These are phyloP conservation scores for Aurelia aurita DNA, from an alignment of 30 jellyfish, hydroid and myxozoan genomes.

Conservation along the genomic window DNA sequence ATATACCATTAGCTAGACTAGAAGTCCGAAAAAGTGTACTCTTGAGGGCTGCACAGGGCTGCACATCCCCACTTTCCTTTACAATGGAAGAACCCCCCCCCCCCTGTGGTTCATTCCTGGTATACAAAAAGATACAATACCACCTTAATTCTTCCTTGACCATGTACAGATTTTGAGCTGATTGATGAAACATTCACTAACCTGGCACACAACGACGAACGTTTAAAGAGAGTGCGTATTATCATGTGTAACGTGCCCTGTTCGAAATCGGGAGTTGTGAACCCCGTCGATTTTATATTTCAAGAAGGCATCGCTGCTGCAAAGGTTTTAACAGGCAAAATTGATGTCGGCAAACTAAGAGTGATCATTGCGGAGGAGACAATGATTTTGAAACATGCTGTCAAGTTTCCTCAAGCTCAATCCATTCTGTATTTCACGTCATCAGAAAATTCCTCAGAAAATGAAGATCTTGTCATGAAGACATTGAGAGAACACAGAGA, in stretches of 20 bases:
- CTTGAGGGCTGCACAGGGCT: no score
- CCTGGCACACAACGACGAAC: constrained; percentile 60
- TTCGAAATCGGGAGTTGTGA: constrained; percentile 80
- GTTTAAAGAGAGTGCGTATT: constrained; percentile 48
- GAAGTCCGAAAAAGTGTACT: no score
- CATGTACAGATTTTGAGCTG: constrained; percentile 63
- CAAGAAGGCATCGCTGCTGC: constrained; percentile 81
- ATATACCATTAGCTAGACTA: no score
- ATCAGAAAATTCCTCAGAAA: constrained; percentile 62
- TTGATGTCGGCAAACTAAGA: constrained; percentile 60
- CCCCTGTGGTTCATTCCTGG: no score
- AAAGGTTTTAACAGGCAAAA: constrained; percentile 35
- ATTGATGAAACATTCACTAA: constrained; percentile 58
- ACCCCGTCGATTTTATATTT: constrained; percentile 72
- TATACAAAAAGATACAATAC: no score
- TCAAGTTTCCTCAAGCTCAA: constrained; percentile 68
- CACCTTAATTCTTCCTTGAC: constrained; percentile 3
- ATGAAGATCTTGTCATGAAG: constrained; percentile 61
- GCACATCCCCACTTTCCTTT: no score
- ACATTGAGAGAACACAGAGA: constrained; percentile 56
- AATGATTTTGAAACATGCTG: constrained; percentile 60
- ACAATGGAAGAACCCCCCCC: no score
- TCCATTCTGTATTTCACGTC: constrained; percentile 70
- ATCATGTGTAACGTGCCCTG: constrained; percentile 81
- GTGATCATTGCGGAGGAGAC: constrained; percentile 56